Percentiles rank a stretch among this genome's conserved stretches.
phyloP scores from a whole-genome alignment of 2,113 vertebrate genomes.

The Centrocercus urophasianus region DNA sequence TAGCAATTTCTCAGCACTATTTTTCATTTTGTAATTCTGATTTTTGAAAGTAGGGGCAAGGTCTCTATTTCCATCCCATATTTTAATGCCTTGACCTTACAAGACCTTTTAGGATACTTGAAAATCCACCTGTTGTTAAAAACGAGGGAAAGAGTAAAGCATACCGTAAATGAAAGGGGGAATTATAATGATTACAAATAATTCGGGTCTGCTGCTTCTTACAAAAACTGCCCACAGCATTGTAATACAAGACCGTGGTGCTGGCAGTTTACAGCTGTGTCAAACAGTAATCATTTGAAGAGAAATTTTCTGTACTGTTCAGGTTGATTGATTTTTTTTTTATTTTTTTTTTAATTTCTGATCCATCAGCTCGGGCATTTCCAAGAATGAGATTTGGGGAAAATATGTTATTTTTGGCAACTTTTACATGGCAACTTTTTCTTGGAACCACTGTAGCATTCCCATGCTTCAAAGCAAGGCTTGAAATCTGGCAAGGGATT shows the following conservation, averaged over 20 bases:
- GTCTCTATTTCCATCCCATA: not conserved
- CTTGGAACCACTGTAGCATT: slow-evolving; percentile 42
- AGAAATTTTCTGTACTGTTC: slow-evolving; percentile 14
- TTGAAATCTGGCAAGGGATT: slow-evolving; percentile 39
- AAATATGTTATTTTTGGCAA: slow-evolving; percentile 43
- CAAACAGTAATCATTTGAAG: slow-evolving; percentile 11
- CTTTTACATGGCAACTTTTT: slow-evolving; percentile 60
- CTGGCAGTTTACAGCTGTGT: not conserved
- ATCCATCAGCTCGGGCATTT: slow-evolving; percentile 33
- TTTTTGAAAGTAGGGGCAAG: not conserved
- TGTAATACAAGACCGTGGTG: not conserved
- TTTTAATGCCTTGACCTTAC: slow-evolving; percentile 20
- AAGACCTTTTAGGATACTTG: not conserved
- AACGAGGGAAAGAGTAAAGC: not conserved
- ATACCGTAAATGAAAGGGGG: not conserved
- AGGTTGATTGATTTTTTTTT: not conserved
- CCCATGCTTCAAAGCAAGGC: slow-evolving; percentile 22
- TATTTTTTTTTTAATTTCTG: not conserved
- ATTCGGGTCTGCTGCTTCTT: not conserved
- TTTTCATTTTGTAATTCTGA: not conserved
- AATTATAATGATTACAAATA: not conserved
- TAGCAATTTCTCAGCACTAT: not conserved
- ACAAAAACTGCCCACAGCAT: not conserved
- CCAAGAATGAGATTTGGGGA: slow-evolving; percentile 18
- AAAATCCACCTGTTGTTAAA: slow-evolving; percentile 10